Base-by-base conservation (phyloP, 2,888 invertebrate species). In the Trichopria drosophilae region DNA sequence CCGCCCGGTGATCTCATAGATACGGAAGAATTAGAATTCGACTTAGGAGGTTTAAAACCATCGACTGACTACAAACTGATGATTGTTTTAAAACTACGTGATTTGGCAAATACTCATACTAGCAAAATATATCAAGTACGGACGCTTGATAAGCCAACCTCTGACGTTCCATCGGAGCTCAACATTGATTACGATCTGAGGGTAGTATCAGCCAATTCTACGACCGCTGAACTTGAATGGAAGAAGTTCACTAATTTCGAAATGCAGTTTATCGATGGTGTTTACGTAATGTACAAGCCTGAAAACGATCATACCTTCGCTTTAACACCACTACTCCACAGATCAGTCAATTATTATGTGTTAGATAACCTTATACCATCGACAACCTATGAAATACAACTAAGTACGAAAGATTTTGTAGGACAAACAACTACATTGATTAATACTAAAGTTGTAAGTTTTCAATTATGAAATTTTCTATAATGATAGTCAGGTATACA, bases 1-100 rank as follows among this genome's bases (percentile, higher is more conserved):
- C 91, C 92, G 9, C 89, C 90, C 0, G 86, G 90, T 60, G 91
- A 92, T 70, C 77, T 93, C 5, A 87, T 94, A 51, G 90, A 89
- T 1, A 91, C 91, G 5, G 85, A 88, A 4, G 89, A 92, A 53
- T 77, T 93, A 54, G 92, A 93, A 73, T 91, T 93, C 77, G 86
- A 91, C 56, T 76, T 93, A 41, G 82, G 85, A 7, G 86, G 85
- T 2, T 77, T 94, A 40, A 83, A 85, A 62, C 86, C 93, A 0
- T 85, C 88, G 51, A 91, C 91, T 0, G 82, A 84, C 24, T 93
- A 94, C 73, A 87, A 85, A 73, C 84, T 94, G 15, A 85, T 89
- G 72, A 90, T 93, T 2, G 87, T 87, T 7, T 81, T 93, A 10
- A 86, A 85, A 35, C 77, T 93, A 9, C 82, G 87, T 53, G 90